These are phyloP conservation scores for Pogonognathellus flavescens DNA, from an alignment of 1,140 invertebrate species.

Conservation along the genomic window DNA sequence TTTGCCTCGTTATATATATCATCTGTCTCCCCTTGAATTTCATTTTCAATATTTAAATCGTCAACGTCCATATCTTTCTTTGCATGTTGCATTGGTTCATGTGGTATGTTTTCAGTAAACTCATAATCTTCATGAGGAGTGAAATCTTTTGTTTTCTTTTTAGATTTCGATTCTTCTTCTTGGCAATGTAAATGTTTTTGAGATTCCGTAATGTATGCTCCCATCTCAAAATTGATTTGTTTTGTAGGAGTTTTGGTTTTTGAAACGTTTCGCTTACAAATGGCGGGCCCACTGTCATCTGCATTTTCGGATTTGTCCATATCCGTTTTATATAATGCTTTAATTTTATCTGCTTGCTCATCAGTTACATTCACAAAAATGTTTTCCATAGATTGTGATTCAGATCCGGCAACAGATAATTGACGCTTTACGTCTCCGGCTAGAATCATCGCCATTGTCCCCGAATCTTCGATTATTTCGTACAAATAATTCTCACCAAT, in stretches of 20 bases:
- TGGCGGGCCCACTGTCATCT: not conserved
- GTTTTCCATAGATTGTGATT: not conserved
- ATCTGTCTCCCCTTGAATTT: not conserved
- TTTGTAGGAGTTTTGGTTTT: not conserved
- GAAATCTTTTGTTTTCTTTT: not conserved
- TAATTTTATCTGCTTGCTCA: not conserved
- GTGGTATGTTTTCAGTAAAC: no score
- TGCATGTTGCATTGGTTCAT: no score
- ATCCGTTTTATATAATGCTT: not conserved
- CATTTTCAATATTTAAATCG: not conserved
- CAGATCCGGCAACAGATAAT: not conserved
- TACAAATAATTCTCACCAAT: not conserved
- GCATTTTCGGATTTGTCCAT: not conserved
- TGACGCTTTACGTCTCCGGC: not conserved
- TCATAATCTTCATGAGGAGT: no score
- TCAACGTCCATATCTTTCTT: no score
- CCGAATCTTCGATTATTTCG: slow-evolving; percentile 8
- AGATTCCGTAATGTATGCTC: not conserved
- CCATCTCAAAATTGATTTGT: not conserved
- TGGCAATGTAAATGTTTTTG: not conserved
- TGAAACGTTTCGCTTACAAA: not conserved
- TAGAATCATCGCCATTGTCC: not conserved
- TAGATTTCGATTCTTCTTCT: not conserved
- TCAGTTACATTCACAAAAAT: not conserved
- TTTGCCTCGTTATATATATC: not conserved